Conservation (phyloP, 2,113 vertebrate species). For the Siniperca chuatsi region DNA sequence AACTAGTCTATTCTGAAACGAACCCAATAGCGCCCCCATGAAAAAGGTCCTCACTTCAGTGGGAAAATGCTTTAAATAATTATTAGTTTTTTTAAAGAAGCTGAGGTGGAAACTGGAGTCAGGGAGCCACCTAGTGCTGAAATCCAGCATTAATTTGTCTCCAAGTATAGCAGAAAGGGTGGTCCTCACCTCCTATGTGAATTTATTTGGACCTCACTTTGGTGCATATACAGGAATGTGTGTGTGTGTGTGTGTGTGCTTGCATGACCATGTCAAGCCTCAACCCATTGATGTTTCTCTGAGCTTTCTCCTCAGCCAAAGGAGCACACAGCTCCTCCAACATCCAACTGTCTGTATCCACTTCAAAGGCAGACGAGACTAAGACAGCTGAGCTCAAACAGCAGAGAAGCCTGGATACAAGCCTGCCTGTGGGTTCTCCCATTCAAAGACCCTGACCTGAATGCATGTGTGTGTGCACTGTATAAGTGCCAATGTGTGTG, state of each 20-base stretch:
- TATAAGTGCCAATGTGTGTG: not conserved
- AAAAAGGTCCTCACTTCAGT: too few relatives aligned
- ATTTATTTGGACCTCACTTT: too few relatives aligned
- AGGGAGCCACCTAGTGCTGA: too few relatives aligned
- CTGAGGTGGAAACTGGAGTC: too few relatives aligned
- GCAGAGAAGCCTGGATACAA: conserved; percentile 42
- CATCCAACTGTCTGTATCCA: conserved; percentile 64
- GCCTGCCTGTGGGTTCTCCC: conserved; percentile 57
- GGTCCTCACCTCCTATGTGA: too few relatives aligned
- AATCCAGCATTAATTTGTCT: too few relatives aligned
- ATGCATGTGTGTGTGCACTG: conserved; percentile 10
- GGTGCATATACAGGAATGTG: too few relatives aligned
- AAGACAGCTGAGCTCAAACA: conserved; percentile 63
- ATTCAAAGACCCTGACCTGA: conserved; percentile 60
- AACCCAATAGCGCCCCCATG: too few relatives aligned
- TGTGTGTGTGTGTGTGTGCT: not conserved
- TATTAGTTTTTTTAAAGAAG: too few relatives aligned
- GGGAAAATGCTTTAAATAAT: too few relatives aligned
- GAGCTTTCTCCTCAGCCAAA: conserved; percentile 55
- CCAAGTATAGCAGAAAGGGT: too few relatives aligned
- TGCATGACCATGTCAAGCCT: conserved; percentile 55
- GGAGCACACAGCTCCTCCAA: conserved; percentile 53
- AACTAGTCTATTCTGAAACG: too few relatives aligned
- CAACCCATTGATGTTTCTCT: conserved; percentile 63
- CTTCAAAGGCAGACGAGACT: conserved; percentile 71